Base-by-base conservation (phyloP, 2,888 invertebrate genomes). In the Ochropleura plecta region DNA sequence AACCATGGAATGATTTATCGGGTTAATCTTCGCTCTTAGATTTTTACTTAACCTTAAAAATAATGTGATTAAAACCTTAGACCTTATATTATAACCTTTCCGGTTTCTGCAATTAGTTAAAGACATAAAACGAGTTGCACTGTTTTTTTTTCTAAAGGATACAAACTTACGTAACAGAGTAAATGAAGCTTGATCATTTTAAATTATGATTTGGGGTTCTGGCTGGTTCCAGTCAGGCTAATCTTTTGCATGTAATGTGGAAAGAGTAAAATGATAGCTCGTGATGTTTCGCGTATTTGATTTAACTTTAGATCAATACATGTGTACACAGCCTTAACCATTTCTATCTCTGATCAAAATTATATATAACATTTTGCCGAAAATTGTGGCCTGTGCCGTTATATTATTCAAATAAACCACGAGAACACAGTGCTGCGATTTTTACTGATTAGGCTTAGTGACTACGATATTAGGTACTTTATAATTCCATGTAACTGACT, bases 251-350 rank as follows among this genome's bases (percentile, higher is more conserved):
- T 46, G 14, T 30, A 30, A 20, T 14, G 62, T 12, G n/a, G 6
- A 42, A 18, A 20, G n/a, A 42, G 40, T 60, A 53, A 42, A 55
- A n/a, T 73, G 30, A 48, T 42, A 46, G 4, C 14, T 70, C 5
- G 18, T 42, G 14, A 48, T 30, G 30, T 16, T 5, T 62, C 7
- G 20, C 46, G 20, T 18, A 5, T n/a, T 48, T 5, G 40, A 40
- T 14, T 14, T 55, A 7, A 44, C 20, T 14, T 46, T 16, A 0
- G 20, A 18, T 18, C 30, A 48, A 20, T 57, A 1, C 6, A 18
- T 67, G 53, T 77, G 53, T 49, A 20, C 20, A 40, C 20, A 20
- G 14, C 55, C 30, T 76, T 40, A 63, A 44, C 18, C 30, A 44
- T 40, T 30, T 51, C 51, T 18, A 60, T 42, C 18, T 64, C 16